Base-by-base conservation (phyloP, 1,140 invertebrate species). In the Drosophila kanapiae region DNA sequence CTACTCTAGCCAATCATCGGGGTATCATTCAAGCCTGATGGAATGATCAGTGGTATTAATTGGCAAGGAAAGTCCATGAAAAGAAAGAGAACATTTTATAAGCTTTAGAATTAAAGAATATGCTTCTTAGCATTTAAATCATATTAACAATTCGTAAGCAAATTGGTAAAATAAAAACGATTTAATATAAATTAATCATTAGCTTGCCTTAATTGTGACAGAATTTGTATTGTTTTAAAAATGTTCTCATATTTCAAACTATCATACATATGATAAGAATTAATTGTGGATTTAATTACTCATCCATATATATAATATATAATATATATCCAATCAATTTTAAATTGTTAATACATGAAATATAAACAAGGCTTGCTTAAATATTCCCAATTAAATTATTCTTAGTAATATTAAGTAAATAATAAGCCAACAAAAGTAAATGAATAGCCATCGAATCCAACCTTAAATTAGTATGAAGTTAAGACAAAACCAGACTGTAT, bases 1-100 rank as follows among this genome's bases (percentile, higher is more conserved):
- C 40, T 83, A 75, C 75, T 59, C 70, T 76, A 37, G 53, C 10
- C 62, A 42, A 54, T 71, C 71, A 76, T 82, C 18, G 27, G 83
- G 82, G 69, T 71, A 69, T 67, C 63, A 74, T 59, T 49, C 53
- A 54, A 18, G 54, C 5, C n/a, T 40, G 11, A 42, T 42, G 45
- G 58, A 14, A 16, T 37, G 27, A 48, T 65, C 38, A 14, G 10
- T 11, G 33, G 16, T 18, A 16, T 14, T 62, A 37, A 35, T 62
- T 29, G 14, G n/a, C 13, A 1, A 1, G 2, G 7, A 38, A 63
- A 13, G n/a, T 35, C 4, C 1, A 13, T 2, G 6, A 0, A 5
- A 11, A 16, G 8, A 61, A 31, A 31, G 3, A 31, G 31, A 31
- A 31, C 2, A 31, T 8, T 8, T 6, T 31, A 31, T 23, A 23